Evolutionary conservation across 2,113 vertebrate species (phyloP).

Genomic region (Chamaea fasciata): DNA sequence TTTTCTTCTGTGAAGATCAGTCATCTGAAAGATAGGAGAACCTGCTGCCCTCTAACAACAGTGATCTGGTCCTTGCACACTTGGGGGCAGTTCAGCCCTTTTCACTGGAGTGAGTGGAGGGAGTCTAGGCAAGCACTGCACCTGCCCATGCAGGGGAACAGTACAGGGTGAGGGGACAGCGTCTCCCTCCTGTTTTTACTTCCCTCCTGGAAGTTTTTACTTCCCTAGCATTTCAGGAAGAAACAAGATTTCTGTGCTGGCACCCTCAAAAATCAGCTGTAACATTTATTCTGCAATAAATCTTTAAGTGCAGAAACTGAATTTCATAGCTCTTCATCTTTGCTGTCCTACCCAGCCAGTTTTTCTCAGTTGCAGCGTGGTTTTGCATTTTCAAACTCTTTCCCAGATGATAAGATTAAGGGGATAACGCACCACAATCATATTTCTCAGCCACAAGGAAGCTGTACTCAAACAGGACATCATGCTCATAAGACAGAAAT

Average conservation of each 20-base stretch:
- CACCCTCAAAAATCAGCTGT: background rate
- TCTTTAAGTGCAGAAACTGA: background rate
- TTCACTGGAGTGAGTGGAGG: background rate
- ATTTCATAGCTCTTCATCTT: background rate
- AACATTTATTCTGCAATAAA: background rate
- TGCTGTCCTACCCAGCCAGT: background rate
- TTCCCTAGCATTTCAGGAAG: background rate
- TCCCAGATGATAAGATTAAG: background rate
- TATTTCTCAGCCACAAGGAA: background rate
- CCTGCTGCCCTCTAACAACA: background rate
- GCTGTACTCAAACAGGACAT: background rate
- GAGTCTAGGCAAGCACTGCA: background rate
- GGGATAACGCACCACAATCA: background rate
- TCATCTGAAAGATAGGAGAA: background rate
- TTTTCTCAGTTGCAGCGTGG: background rate
- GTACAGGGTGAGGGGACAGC: accelerated
- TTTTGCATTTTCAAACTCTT: background rate
- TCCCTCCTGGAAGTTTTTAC: background rate
- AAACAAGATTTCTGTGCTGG: background rate
- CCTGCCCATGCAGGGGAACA: background rate
- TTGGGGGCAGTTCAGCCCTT: background rate
- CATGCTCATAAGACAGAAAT: background rate
- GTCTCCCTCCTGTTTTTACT: background rate
- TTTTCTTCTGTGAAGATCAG: background rate
- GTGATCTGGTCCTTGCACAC: background rate